Conservation (phyloP, 2,113 vertebrate species). For the Neotragus pygmaeus region DNA sequence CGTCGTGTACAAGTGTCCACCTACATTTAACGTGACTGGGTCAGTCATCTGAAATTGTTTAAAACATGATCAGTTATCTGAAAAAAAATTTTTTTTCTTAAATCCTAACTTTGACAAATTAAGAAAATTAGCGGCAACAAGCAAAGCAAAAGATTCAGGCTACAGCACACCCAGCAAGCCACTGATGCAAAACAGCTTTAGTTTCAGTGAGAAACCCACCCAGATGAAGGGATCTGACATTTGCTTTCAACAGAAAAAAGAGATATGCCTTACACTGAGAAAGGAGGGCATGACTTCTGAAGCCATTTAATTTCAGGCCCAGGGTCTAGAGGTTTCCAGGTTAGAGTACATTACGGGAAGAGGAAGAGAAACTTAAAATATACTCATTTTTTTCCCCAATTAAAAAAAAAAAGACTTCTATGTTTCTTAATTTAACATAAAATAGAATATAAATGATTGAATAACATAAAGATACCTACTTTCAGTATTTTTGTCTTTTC, state of each 20-base stretch:
- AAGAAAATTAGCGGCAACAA: conserved; percentile 16
- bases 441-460: conserved; percentile 22
- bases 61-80: conserved; percentile 32
- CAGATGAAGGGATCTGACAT: not conserved
- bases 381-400: not conserved
- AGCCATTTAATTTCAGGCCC: not conserved
- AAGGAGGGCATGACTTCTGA: not conserved
- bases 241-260: not conserved
- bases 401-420: not conserved
- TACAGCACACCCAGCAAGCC: not conserved
- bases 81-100: not conserved
- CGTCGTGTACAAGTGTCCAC: conserved; percentile 90
- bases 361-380: not conserved
- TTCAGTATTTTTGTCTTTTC: not conserved
- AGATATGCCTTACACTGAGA: not conserved
- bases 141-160: not conserved
- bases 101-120: conserved; percentile 35
- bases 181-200: not conserved
- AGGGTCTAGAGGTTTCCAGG: not conserved
- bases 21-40: conserved; percentile 91
- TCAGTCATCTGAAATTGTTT: conserved; percentile 86
- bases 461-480: conserved; percentile 2
- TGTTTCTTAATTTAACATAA: conserved; percentile 32
- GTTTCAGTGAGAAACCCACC: not conserved
- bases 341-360: not conserved